Conservation (phyloP, 2,888 invertebrate species). For the Cataglyphis albicans region DNA sequence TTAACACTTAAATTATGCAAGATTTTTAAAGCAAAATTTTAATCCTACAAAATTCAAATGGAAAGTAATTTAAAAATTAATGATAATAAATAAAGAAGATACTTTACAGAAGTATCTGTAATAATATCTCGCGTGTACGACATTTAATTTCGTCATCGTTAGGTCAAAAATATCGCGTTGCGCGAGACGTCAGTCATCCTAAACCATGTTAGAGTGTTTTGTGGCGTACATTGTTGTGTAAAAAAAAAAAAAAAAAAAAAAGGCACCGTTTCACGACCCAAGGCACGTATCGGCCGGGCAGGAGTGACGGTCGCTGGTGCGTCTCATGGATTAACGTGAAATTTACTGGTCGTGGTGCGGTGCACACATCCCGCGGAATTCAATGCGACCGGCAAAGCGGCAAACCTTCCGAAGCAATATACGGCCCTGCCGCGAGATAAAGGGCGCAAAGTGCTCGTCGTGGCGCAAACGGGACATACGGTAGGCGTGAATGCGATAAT, state of each 20-base stretch:
- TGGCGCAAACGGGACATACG: slow-evolving; percentile 36
- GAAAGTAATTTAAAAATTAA: neutral
- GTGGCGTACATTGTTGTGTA: slow-evolving; percentile 22
- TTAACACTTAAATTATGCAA: neutral
- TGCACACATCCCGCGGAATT: slow-evolving; percentile 67
- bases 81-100: neutral
- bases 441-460: slow-evolving; percentile 56
- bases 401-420: slow-evolving; percentile 74
- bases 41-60: slow-evolving; percentile 5
- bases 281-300: slow-evolving; percentile 33
- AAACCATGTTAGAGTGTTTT: slow-evolving; percentile 27
- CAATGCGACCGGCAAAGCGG: slow-evolving; percentile 66
- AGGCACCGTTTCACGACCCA: slow-evolving; percentile 37
- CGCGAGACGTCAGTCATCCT: slow-evolving; percentile 27
- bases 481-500: slow-evolving; percentile 34
- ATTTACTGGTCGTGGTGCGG: slow-evolving; percentile 60
- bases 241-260: neutral
- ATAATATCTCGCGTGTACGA: neutral
- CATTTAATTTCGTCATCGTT: slow-evolving; percentile 13
- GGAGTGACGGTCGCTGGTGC: slow-evolving; percentile 32
- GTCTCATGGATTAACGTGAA: slow-evolving; percentile 45
- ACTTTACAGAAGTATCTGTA: neutral
- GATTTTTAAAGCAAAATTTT: neutral
- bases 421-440: slow-evolving; percentile 60
- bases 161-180: slow-evolving; percentile 13